Evolutionary conservation across 1,140 invertebrate genomes (phyloP), one percentile per base, ranked within the genome.

Genomic region (Contarinia nasturtii): DNA sequence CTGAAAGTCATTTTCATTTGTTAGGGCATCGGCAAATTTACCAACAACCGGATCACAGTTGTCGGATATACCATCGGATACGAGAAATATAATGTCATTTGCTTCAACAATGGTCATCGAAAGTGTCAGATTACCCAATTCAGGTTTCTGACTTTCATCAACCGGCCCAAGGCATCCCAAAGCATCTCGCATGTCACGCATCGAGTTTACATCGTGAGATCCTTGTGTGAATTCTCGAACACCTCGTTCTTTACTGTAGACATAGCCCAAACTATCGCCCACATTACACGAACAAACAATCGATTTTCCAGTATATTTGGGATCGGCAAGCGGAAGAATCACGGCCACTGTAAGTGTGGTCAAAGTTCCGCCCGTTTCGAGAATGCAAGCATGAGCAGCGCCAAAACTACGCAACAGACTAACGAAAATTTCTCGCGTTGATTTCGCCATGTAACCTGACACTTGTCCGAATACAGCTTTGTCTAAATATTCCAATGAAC

Each of bases 1-100:
- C 18, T 43, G n/a, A 5, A 43, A 5, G 12, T n/a, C 18, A 27
- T 27, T 57, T 47, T 63, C 57, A 1, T 62, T 56, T 0, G 59
- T 61, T 54, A 57, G 57, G 19, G 55, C 53, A 12, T 83, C 67
- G n/a, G 86, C 86, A 61, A 93, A 88, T 66, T 89, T 89, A 7
- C 88, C 89, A 48, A 93, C 89, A 38, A 92, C 88, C 2, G 89
- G 90, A 68, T 93, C 89, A 63, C 92, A 90, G 60, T 93, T 93
- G 58, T 93, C 89, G 11, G 85, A 88, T 21, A 93, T 77, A n/a
- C 89, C 89, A 61, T 93, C 89, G 15, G 82, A 86, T 1, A 87
- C 89, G 12, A 94, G 70, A 59, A 91, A 88, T 33, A 94, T 81
- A 52, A 92, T 79, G 61, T 93, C 90, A 10, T 82, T 86, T 34